phyloP scores from a whole-genome alignment of 2,888 invertebrate species.

The Cerastis leucographa region DNA sequence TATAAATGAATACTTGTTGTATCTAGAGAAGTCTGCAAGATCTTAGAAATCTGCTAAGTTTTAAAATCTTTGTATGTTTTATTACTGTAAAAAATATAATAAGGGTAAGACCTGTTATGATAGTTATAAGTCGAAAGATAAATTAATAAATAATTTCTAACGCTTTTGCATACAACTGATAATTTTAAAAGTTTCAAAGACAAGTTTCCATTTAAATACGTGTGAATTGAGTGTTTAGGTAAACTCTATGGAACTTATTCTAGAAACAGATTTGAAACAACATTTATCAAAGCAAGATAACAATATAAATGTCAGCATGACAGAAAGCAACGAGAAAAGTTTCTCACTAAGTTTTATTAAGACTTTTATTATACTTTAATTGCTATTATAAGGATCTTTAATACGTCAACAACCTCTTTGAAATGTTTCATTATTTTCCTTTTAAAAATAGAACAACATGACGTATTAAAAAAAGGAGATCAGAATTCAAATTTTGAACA shows the following conservation, averaged over 20 bases:
- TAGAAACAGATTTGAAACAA: slow-evolving; percentile 51
- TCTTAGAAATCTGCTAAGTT: background rate
- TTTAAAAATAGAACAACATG: background rate
- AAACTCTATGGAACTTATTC: slow-evolving; percentile 14
- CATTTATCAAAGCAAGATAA: slow-evolving; percentile 81
- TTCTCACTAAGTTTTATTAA: slow-evolving; percentile 69
- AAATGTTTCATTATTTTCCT: background rate
- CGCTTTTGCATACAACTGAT: background rate
- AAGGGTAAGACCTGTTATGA: too few relatives aligned
- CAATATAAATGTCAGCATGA: slow-evolving; percentile 78
- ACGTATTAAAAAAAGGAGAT: background rate
- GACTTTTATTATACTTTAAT: slow-evolving; percentile 74
- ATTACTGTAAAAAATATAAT: background rate
- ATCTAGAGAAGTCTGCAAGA: background rate
- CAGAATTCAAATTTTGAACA: slow-evolving; percentile 9
- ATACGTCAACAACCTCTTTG: slow-evolving; percentile 8
- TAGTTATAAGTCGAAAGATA: too few relatives aligned
- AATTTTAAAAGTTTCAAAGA: slow-evolving; percentile 1
- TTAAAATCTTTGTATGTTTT: background rate
- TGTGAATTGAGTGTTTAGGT: background rate
- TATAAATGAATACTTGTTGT: slow-evolving; percentile 4
- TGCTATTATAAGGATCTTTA: slow-evolving; percentile 50
- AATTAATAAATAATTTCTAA: background rate
- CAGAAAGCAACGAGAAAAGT: slow-evolving; percentile 79
- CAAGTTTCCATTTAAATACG: slow-evolving; percentile 1